A percentile compares a stretch with the other conserved stretches of the same genome.
Conservation (phyloP, 30 jellyfish, hydroid and myxozoan genomes). For the Turritopsis dohrnii region DNA sequence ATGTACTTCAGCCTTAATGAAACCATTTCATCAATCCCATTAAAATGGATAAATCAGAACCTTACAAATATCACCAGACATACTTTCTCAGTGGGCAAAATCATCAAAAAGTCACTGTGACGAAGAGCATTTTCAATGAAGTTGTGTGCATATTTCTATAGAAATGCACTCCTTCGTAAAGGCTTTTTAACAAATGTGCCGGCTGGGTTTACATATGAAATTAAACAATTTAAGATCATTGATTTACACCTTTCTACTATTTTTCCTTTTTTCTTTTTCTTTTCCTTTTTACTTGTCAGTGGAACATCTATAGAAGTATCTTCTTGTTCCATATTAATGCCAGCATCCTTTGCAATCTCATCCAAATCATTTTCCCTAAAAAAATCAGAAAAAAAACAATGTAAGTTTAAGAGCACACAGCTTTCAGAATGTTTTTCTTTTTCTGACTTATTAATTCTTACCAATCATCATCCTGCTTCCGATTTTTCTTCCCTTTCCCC, state of each 20-base stretch:
- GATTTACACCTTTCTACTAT: background rate
- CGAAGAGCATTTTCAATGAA: no score
- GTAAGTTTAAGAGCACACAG: background rate
- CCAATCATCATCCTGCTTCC: conserved; percentile 57
- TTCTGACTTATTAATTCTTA: background rate
- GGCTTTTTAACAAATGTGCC: no score
- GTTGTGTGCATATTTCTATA: no score
- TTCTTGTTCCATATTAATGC: conserved; percentile 43
- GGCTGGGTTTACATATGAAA: no score
- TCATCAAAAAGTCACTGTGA: no score
- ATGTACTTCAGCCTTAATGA: no score
- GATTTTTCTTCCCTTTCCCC: conserved; percentile 72
- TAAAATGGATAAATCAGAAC: no score
- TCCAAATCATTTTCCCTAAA: conserved; percentile 83
- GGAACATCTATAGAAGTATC: conserved; percentile 26
- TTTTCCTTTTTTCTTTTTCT: conserved; percentile 62
- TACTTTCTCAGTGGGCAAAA: no score
- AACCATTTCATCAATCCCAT: no score
- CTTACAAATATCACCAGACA: no score
- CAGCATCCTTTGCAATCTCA: conserved; percentile 84
- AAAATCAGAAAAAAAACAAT: background rate
- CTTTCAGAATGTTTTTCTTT: background rate
- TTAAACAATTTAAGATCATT: background rate
- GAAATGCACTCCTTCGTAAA: no score
- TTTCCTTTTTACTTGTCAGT: conserved; percentile 46